Conservation (phyloP, 2,797 vertebrate genomes). For the Malacoctenus gilli region DNA sequence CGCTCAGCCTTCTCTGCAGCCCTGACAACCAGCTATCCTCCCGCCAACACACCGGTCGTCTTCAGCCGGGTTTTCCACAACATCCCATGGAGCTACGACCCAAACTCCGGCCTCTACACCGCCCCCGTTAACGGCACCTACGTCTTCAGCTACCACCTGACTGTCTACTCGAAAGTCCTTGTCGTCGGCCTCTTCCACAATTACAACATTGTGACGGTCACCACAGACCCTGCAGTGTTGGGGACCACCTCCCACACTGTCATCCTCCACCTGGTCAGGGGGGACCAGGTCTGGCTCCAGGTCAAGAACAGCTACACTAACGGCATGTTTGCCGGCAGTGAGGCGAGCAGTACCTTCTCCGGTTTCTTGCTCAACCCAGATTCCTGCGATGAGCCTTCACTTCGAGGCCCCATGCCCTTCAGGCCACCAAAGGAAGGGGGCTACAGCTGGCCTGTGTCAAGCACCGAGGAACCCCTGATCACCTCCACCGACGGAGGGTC, state of each 20-base stretch:
- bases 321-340: slow-evolving; percentile 55
- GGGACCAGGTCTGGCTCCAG: slow-evolving; percentile 72
- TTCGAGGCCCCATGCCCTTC: background rate
- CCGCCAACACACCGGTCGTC: slow-evolving; percentile 47
- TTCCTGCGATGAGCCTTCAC: slow-evolving; percentile 49
- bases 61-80: slow-evolving; percentile 69
- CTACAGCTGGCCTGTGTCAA: slow-evolving; percentile 13
- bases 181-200: slow-evolving; percentile 76
- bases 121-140: slow-evolving; percentile 78
- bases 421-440: rapidly evolving
- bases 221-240: slow-evolving; percentile 40
- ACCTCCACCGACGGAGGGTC: too few species aligned
- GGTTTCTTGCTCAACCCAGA: slow-evolving; percentile 75
- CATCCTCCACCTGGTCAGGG: slow-evolving; percentile 60
- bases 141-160: slow-evolving; percentile 73
- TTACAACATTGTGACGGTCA: slow-evolving; percentile 56
- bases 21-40: slow-evolving; percentile 46
- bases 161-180: slow-evolving; percentile 45
- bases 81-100: slow-evolving; percentile 54
- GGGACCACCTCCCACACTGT: slow-evolving; percentile 65
- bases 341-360: slow-evolving; percentile 74
- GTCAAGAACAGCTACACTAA: slow-evolving; percentile 60
- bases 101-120: slow-evolving; percentile 56
- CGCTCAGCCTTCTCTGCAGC: slow-evolving; percentile 69
- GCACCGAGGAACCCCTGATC: background rate